Evolutionary conservation across 1,140 invertebrate genomes (phyloP), one percentile per base, ranked within the genome.

Genomic region (Meloidogyne chitwoodi): DNA sequence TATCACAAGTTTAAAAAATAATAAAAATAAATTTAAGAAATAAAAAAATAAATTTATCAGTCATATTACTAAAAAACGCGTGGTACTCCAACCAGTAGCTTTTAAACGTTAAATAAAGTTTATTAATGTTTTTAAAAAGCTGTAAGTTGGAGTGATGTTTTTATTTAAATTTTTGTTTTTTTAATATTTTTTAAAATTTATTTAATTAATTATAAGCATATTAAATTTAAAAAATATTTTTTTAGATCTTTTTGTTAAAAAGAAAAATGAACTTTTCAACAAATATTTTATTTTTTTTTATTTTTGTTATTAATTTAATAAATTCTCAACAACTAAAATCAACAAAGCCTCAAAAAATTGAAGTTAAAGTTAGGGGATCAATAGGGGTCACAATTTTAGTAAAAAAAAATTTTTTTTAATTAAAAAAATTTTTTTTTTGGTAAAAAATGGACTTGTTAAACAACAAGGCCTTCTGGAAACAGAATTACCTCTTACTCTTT

Each of bases 381-480:
- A 10, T 22, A 12, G 56, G 62, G 14, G 62, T 67, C 38, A 34
- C 65, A 67, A 27, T 70, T 70, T 27, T 61, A 22, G 68, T 44
- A 19, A 27, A 44, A 24, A 14, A 34, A 38, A 62, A 48, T 19
- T 61, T 61, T 44, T 19, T 5, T 69, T 16, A 65, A 26, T 31
- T 4, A 14, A 19, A 19, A 48, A 27, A 27, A 27, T 67, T 31
- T 31, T 4, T 19, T 26, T 70, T 70, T 34, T 41, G 74, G 62
- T 76, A 8, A 76, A 74, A 64, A 68, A 68, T 64, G 75, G 75
- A n/a, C 41, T 64, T 14, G 61, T 48, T 19, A 66, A 66, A 19
- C 75, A 68, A 8, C 68, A 76, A 29, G 67, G 65, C 26, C 75
- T 56, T 27, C 48, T 76, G 29, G 64, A 76, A 48, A 70, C 68